Evolutionary conservation across 2,888 invertebrate species (phyloP).

Genomic region (Oxystoma pomonae): DNA sequence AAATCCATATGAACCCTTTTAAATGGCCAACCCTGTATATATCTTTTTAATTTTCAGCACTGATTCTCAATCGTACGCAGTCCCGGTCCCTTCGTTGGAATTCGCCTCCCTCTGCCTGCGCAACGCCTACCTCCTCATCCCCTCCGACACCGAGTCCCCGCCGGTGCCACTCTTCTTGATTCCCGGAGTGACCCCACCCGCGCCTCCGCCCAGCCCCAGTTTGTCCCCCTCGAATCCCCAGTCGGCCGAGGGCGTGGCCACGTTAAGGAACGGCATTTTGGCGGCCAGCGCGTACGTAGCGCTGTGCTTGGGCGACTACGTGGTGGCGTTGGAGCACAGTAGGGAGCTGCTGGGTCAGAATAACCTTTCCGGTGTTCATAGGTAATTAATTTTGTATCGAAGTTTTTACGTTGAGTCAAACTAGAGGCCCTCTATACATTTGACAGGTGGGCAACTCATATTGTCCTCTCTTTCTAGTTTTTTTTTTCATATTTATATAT

Average conservation of each 20-base stretch:
- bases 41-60: slow-evolving; percentile 47
- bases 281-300: slow-evolving; percentile 81
- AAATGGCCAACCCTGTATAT: too few species aligned
- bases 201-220: slow-evolving; percentile 42
- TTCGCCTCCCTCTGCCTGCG: slow-evolving; percentile 85
- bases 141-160: slow-evolving; percentile 47
- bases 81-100: slow-evolving; percentile 83
- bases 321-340: slow-evolving; percentile 74
- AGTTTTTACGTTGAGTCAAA: background rate
- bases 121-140: slow-evolving; percentile 74
- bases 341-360: slow-evolving; percentile 69
- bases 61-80: slow-evolving; percentile 73
- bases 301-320: slow-evolving; percentile 78
- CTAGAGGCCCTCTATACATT: too few species aligned
- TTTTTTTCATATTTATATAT: too few species aligned
- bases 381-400: slow-evolving; percentile 43
- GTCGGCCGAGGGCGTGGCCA: slow-evolving; percentile 57
- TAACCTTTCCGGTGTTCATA: slow-evolving; percentile 66
- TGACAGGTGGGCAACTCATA: too few species aligned
- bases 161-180: slow-evolving; percentile 46
- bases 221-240: slow-evolving; percentile 62
- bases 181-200: slow-evolving; percentile 43
- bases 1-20: too few species aligned
- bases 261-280: slow-evolving; percentile 60
- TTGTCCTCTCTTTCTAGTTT: too few species aligned